Percentiles rank a stretch among this genome's conserved stretches.
phyloP scores from a whole-genome alignment of 2,113 vertebrate genomes.

The Rattus norvegicus region GRCr8 NC_086025.1:133377001-133377500 shows the following conservation, averaged over 20 bases:
- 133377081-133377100: background rate
- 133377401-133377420: background rate
- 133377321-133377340: background rate
- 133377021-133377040: background rate
- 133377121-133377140: background rate
- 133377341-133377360: background rate
- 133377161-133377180: conserved; percentile 12
- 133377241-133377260: background rate
- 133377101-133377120: background rate
- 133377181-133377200: conserved; percentile 14
- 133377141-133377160: conserved; percentile 18
- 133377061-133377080: conserved; percentile 17
- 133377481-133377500: background rate
- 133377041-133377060: background rate
- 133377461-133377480: background rate
- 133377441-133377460: background rate
- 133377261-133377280: background rate
- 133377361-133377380: background rate
- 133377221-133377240: background rate
- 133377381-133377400: background rate
- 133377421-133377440: background rate
- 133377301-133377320: background rate
- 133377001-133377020: conserved; percentile 71
- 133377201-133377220: background rate
- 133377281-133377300: background rate